Percentiles rank a stretch among this genome's conserved stretches.
phyloP scores from a whole-genome alignment of 2,888 invertebrate genomes.

The Drosophila paranaensis region DNA sequence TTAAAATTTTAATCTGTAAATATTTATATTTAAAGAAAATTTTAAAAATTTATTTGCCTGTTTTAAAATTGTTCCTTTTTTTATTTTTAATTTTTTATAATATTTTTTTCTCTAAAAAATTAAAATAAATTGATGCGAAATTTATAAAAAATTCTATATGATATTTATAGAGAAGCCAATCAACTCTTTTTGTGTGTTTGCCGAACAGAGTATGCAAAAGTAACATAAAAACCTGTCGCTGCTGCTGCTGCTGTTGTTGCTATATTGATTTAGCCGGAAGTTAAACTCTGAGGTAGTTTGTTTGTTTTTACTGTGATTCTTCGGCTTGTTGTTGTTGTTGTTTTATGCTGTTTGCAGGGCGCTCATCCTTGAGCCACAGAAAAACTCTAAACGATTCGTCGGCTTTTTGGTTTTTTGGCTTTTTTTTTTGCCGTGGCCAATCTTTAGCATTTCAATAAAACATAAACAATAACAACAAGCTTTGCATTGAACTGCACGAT shows the following conservation, averaged over 20 bases:
- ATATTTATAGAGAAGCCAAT: not conserved
- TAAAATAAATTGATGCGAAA: no score
- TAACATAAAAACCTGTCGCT: slow-evolving; percentile 38
- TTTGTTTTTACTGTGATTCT: slow-evolving; percentile 4
- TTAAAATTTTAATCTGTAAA: no score
- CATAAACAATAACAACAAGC: slow-evolving; percentile 6
- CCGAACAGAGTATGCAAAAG: not conserved
- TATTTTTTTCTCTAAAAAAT: no score
- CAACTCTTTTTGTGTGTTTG: not conserved
- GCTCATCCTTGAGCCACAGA: slow-evolving; percentile 42
- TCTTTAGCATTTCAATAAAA: slow-evolving; percentile 35
- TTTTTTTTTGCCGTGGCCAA: slow-evolving; percentile 16
- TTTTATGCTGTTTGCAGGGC: slow-evolving; percentile 24
- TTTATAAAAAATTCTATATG: no score
- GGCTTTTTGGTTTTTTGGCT: not conserved
- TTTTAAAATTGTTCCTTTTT: no score
- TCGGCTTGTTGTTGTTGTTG: not conserved
- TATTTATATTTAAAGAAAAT: no score
- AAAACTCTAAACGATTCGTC: not conserved
- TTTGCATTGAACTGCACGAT: slow-evolving; percentile 34
- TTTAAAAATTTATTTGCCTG: no score
- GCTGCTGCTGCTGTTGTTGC: slow-evolving; percentile 8
- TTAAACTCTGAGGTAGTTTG: slow-evolving; percentile 19
- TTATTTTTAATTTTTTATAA: no score
- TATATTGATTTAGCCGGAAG: slow-evolving; percentile 42